phyloP scores from a whole-genome alignment of 2,797 vertebrate species.

The Gila robusta region DNA sequence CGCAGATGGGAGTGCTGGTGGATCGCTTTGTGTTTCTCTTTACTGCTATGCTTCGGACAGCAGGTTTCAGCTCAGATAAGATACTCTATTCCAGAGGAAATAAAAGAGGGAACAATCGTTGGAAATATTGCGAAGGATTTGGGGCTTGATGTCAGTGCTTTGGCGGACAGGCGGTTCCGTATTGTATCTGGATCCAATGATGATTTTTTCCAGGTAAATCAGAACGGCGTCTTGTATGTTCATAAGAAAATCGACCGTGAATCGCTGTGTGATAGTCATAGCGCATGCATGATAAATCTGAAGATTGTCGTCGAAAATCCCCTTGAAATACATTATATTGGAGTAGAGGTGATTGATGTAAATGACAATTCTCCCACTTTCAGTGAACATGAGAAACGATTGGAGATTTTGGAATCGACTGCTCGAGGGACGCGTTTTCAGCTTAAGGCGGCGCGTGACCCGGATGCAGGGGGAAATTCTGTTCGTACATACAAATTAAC shows the following conservation, averaged over 20 bases:
- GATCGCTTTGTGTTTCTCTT: neutral
- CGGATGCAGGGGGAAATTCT: slow-evolving; percentile 61
- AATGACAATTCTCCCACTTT: slow-evolving; percentile 76
- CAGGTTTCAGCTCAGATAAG: slow-evolving; percentile 67
- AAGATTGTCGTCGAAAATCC: slow-evolving; percentile 81
- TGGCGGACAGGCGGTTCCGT: slow-evolving; percentile 73
- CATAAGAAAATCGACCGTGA: slow-evolving; percentile 72
- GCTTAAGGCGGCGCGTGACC: slow-evolving; percentile 60
- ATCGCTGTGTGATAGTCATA: slow-evolving; percentile 67
- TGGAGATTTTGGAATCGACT: slow-evolving; percentile 71
- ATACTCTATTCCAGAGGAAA: slow-evolving; percentile 75
- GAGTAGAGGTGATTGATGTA: slow-evolving; percentile 76
- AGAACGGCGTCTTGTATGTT: slow-evolving; percentile 66
- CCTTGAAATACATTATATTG: slow-evolving; percentile 80
- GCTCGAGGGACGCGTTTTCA: slow-evolving; percentile 53
- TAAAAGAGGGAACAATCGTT: slow-evolving; percentile 74
- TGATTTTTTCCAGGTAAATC: slow-evolving; percentile 63
- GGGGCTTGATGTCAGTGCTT: slow-evolving; percentile 70
- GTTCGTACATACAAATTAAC: slow-evolving; percentile 61
- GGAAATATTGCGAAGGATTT: slow-evolving; percentile 82
- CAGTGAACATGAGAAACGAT: slow-evolving; percentile 60
- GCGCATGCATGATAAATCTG: slow-evolving; percentile 72
- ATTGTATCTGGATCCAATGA: slow-evolving; percentile 76
- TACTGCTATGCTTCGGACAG: neutral
- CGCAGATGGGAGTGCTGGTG: slow-evolving; percentile 17